phyloP scores from a whole-genome alignment of 2,113 vertebrate species.

The Muntiacus reevesi region DNA sequence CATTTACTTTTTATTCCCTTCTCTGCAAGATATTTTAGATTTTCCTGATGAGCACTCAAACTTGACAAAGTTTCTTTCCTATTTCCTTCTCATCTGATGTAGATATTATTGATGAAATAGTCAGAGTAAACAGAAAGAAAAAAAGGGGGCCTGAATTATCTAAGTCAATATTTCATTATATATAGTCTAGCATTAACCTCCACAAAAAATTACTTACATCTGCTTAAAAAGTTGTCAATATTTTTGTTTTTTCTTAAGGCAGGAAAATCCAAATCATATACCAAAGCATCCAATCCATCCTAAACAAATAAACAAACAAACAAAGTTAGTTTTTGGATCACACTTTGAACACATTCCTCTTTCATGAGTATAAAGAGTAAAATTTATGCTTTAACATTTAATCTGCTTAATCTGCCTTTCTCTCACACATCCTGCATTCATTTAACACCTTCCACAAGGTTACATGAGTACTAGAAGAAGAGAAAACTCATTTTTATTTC shows the following conservation, averaged over 20 bases:
- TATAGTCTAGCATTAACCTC: constrained; percentile 4
- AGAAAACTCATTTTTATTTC: constrained; percentile 24
- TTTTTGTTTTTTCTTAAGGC: constrained; percentile 99
- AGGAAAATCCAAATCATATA: constrained; percentile 99
- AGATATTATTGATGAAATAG: constrained; percentile 26
- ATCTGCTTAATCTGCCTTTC: background rate
- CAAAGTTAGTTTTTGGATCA: constrained; percentile 43
- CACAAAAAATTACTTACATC: constrained; percentile 92
- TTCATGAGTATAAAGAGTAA: constrained; percentile 4
- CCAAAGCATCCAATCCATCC: constrained; percentile 98
- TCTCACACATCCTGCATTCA: background rate
- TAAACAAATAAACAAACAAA: constrained; percentile 74
- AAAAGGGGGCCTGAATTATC: constrained; percentile 15
- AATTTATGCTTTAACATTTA: constrained; percentile 23
- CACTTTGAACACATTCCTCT: constrained; percentile 14
- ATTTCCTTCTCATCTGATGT: background rate
- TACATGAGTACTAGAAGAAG: background rate
- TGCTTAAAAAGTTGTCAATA: constrained; percentile 99
- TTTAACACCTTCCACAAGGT: constrained; percentile 20
- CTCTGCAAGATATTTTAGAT: constrained; percentile 17
- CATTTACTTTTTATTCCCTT: background rate
- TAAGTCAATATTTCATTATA: background rate
- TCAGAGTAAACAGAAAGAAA: background rate
- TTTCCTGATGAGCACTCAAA: background rate
- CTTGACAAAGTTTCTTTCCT: constrained; percentile 21